A percentile compares a stretch with the other conserved stretches of the same genome.
Conservation (phyloP, 53 echinoderm and acorn worm genomes). For the Glandiceps talaboti region DNA sequence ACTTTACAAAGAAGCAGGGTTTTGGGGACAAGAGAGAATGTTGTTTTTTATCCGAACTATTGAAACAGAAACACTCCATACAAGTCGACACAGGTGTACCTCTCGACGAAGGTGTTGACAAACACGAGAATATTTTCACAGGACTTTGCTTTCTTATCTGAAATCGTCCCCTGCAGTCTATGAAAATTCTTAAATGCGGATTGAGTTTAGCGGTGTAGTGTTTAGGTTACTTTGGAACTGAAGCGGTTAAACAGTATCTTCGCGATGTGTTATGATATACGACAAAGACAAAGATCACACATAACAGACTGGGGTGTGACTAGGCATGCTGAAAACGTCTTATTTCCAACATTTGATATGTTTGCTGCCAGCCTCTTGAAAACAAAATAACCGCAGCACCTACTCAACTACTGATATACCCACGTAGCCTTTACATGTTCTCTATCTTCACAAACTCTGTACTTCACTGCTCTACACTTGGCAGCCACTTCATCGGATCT, state of each 20-base stretch:
- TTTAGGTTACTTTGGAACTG: neutral
- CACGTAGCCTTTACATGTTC: too few relatives aligned
- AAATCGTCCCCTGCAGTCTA: too few relatives aligned
- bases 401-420: too few relatives aligned
- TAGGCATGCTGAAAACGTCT: neutral
- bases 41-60: neutral
- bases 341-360: neutral
- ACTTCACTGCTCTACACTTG: too few relatives aligned
- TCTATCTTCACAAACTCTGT: too few relatives aligned
- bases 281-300: neutral
- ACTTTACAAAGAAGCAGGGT: neutral
- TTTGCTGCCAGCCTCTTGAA: neutral
- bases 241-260: neutral
- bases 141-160: too few relatives aligned
- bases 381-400: neutral
- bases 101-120: neutral
- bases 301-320: neutral
- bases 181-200: too few relatives aligned
- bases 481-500: too few relatives aligned
- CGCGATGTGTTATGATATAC: neutral
- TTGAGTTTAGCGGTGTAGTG: neutral
- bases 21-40: neutral
- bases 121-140: neutral
- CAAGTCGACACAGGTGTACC: neutral
- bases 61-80: neutral